phyloP scores from a whole-genome alignment of 2,888 invertebrate species.

The Nebria salina region DNA sequence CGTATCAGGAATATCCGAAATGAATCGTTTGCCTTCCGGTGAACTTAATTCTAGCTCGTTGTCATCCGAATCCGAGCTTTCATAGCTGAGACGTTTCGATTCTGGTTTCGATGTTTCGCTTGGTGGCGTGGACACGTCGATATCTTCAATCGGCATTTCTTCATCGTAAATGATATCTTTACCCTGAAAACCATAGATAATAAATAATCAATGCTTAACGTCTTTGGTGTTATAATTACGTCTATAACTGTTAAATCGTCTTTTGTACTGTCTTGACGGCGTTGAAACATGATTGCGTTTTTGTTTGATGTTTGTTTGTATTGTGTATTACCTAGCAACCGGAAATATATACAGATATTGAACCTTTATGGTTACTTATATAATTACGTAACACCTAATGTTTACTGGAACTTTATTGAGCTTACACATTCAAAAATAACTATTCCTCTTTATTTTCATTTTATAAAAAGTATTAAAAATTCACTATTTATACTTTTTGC shows the following conservation, averaged over 20 bases:
- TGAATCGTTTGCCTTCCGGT: conserved; percentile 3
- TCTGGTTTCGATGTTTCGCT: conserved; percentile 22
- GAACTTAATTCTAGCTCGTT: conserved; percentile 14
- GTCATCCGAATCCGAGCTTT: conserved; percentile 33
- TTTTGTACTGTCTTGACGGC: conserved; percentile 28
- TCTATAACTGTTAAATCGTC: conserved; percentile 18
- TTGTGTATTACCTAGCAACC: conserved; percentile 25
- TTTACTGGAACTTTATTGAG: too few relatives aligned
- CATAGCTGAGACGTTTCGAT: conserved; percentile 15
- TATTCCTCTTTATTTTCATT: too few relatives aligned
- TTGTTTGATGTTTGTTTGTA: conserved; percentile 15
- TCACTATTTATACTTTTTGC: too few relatives aligned
- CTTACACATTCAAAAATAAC: too few relatives aligned
- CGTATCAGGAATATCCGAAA: conserved; percentile 21
- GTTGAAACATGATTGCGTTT: conserved; percentile 30
- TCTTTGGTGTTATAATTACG: conserved; percentile 4
- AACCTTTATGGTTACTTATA: background rate
- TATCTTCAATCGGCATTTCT: conserved; percentile 40
- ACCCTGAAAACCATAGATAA: conserved; percentile 36
- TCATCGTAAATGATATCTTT: conserved; percentile 45
- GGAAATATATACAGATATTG: background rate
- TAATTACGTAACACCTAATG: background rate
- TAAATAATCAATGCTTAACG: background rate
- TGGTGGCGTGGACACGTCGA: conserved; percentile 14
- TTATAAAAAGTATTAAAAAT: too few relatives aligned